phyloP scores from a whole-genome alignment of 2,113 vertebrate genomes.

The Notechis scutatus region DNA sequence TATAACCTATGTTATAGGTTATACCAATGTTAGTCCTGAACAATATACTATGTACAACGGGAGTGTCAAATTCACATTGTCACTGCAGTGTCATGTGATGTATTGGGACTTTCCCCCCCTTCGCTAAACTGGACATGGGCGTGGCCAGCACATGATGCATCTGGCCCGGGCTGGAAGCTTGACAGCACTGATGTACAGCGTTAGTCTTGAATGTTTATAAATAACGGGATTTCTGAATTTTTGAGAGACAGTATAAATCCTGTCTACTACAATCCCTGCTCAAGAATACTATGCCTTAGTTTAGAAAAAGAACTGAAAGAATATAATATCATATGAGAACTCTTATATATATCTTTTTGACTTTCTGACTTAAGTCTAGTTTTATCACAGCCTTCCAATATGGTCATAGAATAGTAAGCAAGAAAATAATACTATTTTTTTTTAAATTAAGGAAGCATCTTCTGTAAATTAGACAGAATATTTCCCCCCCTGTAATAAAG shows the following conservation, averaged over 20 bases:
- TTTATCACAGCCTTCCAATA: neutral
- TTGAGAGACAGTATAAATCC: neutral
- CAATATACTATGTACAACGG: too few species aligned
- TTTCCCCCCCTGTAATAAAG: neutral
- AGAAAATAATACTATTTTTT: neutral
- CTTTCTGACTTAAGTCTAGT: neutral
- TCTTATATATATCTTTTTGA: neutral
- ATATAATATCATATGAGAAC: neutral
- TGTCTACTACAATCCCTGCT: neutral
- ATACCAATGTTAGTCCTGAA: neutral
- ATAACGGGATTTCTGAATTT: neutral
- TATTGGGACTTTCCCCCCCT: too few species aligned
- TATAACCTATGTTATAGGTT: neutral
- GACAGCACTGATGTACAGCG: too few species aligned
- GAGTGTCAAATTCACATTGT: too few species aligned
- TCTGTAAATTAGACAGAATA: neutral
- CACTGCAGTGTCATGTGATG: too few species aligned
- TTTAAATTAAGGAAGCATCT: neutral
- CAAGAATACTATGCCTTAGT: neutral
- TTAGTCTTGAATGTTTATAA: neutral
- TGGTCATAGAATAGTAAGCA: neutral
- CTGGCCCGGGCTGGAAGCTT: too few species aligned
- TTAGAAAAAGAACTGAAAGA: neutral
- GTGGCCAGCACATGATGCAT: too few species aligned
- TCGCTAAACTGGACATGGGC: too few species aligned